Conservation (phyloP, 2,888 invertebrate species). For the Electrophaes corylata region DNA sequence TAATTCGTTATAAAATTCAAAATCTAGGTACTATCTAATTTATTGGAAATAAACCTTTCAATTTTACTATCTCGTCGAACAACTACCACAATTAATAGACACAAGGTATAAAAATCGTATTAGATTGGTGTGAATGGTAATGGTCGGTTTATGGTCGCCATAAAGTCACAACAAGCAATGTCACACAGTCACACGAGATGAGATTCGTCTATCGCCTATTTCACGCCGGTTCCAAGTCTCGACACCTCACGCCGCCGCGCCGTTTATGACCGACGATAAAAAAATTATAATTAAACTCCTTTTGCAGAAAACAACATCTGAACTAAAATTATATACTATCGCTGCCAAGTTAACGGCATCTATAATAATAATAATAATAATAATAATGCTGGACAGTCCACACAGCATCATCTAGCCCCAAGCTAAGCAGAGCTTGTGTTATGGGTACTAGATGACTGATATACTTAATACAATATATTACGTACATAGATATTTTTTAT, state of each 20-base stretch:
- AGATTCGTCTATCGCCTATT: conserved; percentile 49
- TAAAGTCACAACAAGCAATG: conserved; percentile 69
- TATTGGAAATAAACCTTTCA: conserved; percentile 65
- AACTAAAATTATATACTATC: conserved; percentile 34
- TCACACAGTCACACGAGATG: conserved; percentile 59
- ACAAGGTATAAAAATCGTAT: conserved; percentile 70
- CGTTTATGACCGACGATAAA: conserved; percentile 52
- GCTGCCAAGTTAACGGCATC: conserved; percentile 35
- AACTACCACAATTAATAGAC: conserved; percentile 71
- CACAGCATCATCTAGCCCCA: too few relatives aligned
- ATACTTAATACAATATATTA: too few relatives aligned
- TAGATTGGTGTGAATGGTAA: conserved; percentile 73
- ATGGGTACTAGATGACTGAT: too few relatives aligned
- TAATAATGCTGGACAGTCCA: too few relatives aligned
- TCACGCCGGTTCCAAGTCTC: conserved; percentile 48
- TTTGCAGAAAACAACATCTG: conserved; percentile 40
- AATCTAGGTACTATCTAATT: conserved; percentile 53
- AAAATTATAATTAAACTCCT: conserved; percentile 46
- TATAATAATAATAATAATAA: too few relatives aligned
- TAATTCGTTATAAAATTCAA: conserved; percentile 44
- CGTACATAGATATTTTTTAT: too few relatives aligned
- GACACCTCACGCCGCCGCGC: conserved; percentile 32
- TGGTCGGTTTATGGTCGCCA: conserved; percentile 64
- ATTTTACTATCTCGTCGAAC: conserved; percentile 64
- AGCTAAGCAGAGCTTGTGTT: too few relatives aligned